Base-by-base conservation (phyloP, 2,113 vertebrate genomes). In the Rhodinocichla rosea region DNA sequence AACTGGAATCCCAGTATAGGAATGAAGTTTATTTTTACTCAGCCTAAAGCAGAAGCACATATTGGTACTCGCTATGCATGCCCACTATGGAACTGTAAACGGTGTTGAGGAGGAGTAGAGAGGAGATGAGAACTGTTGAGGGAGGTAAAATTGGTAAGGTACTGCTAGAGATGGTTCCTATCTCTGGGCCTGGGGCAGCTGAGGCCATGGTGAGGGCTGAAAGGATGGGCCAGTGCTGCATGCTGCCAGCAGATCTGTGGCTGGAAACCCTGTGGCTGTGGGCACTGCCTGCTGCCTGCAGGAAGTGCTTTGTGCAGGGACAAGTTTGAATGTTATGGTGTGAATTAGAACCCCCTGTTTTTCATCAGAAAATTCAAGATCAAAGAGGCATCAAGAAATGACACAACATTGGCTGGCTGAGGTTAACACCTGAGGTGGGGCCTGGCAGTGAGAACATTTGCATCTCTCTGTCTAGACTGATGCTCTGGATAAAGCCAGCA, bases 391-490 rank as follows among this genome's bases (percentile, higher is more conserved):
- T 65, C 45, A 77, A 52, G 57, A 74, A 93, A 74, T 49, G 8
- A 5, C 24, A 12, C 0, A 0, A 11, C 22, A 16, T 22, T 9
- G 13, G 7, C 14, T 55, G 13, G 15, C 64, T 62, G 32, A 59
- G 39, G 15, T 80, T 89, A 65, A 53, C 22, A 22, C 10, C 47
- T 30, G n/a, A n/a, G n/a, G 2, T 65, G 35, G 81, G 45, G n/a
- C 50, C 60, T 67, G 64, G 30, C 26, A 86, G 28, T 28, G 71
- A 68, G 44, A 73, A n/a, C 60, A 30, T 21, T 60, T 3, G 0
- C 21, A 13, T 69, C 44, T 73, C 0, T 47, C 27, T 63, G 44
- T 15, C 32, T 27, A 40, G 26, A 9, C 17, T 60, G 73, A 42
- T 87, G 16, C 24, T 89, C n/a, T 60, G 16, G 24, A 47, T 44